Conservation (phyloP, 2,113 vertebrate genomes). For the Larimichthys crocea region DNA sequence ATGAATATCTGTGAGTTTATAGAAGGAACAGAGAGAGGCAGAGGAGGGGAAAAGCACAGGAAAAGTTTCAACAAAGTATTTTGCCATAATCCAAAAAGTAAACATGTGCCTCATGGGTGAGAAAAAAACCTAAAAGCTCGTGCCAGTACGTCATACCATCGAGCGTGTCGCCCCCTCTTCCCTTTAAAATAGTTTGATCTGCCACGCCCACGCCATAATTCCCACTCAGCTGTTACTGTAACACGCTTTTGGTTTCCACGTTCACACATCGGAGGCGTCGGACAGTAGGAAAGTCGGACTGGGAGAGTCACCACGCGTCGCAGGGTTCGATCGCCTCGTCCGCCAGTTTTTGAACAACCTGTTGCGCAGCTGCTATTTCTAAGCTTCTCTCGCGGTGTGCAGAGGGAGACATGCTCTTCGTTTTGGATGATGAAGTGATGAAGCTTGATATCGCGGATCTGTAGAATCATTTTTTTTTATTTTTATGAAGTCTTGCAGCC, state of each 20-base stretch:
- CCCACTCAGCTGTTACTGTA: conserved; percentile 70
- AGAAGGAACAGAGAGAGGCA: neutral
- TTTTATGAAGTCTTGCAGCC: conserved; percentile 17
- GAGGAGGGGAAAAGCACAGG: neutral
- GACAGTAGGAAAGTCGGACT: neutral
- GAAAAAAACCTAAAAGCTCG: neutral
- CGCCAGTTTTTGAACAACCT: conserved; percentile 64
- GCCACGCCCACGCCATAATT: conserved; percentile 71
- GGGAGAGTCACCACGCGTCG: neutral
- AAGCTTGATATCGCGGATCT: too few species aligned
- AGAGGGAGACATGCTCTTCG: too few species aligned
- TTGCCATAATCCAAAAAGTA: conserved; percentile 50
- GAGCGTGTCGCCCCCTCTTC: conserved; percentile 37
- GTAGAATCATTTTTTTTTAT: neutral
- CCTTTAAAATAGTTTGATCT: conserved; percentile 63
- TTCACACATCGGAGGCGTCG: conserved; percentile 5
- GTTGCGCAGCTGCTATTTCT: conserved; percentile 84
- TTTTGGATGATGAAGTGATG: conserved; percentile 1
- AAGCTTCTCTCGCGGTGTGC: conserved; percentile 1
- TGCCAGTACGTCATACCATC: conserved; percentile 53
- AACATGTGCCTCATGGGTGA: conserved; percentile 45
- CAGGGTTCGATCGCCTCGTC: conserved; percentile 13
- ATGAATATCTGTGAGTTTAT: neutral
- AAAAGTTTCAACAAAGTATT: conserved; percentile 2
- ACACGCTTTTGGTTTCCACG: conserved; percentile 42